Percentiles rank a stretch among this genome's conserved stretches.
Evolutionary conservation across 1,140 invertebrate genomes (phyloP).

Genomic region (Sycobia sp.): DNA sequence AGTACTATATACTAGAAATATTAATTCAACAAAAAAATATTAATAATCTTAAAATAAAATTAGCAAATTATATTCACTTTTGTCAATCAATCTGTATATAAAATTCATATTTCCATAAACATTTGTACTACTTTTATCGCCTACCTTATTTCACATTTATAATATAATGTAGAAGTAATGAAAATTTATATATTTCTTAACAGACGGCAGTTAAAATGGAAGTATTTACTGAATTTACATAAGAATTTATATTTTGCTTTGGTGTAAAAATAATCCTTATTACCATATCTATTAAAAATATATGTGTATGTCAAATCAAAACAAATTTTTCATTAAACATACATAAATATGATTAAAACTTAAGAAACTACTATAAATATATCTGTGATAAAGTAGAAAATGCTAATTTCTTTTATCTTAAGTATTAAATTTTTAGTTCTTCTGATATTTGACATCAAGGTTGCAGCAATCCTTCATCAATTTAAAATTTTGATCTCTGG

Average conservation of each 20-base stretch:
- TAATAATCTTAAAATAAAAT: slow-evolving; percentile 15
- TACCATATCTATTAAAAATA: too few relatives aligned
- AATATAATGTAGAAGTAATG: neutral
- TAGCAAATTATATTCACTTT: slow-evolving; percentile 27
- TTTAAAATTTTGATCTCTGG: slow-evolving; percentile 22
- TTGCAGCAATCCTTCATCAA: neutral
- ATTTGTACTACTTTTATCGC: slow-evolving; percentile 24
- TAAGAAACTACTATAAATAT: too few relatives aligned
- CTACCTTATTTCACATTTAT: slow-evolving; percentile 5
- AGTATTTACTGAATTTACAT: too few relatives aligned
- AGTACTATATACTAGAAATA: too few relatives aligned
- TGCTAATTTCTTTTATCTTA: neutral
- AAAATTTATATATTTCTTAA: too few relatives aligned
- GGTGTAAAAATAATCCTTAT: too few relatives aligned
- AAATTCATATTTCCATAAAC: slow-evolving; percentile 29
- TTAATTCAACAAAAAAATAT: slow-evolving; percentile 25
- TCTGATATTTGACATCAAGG: neutral
- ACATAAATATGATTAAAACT: too few relatives aligned
- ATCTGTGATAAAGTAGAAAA: neutral
- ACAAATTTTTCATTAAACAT: too few relatives aligned
- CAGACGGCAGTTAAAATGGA: too few relatives aligned
- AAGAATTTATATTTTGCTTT: too few relatives aligned
- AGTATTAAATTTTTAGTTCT: neutral
- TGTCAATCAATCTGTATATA: slow-evolving; percentile 29
- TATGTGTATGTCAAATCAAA: too few relatives aligned